Conservation (phyloP, 30 jellyfish, hydroid and myxozoan genomes). For the Aurelia aurita region DNA sequence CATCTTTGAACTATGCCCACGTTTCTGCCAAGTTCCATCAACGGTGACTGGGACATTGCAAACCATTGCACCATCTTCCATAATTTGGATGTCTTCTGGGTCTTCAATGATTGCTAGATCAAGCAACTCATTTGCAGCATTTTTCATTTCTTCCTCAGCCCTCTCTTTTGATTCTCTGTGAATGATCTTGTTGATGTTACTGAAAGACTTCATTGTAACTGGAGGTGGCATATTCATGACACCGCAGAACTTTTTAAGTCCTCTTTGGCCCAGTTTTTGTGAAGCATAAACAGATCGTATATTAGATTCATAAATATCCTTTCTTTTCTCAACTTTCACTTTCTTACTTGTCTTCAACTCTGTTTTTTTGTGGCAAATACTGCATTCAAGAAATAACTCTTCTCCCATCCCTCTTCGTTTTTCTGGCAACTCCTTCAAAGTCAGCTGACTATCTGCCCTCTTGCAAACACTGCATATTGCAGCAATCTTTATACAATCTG, state of each 20-base stretch:
- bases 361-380: too few relatives aligned
- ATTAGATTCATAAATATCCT: too few relatives aligned
- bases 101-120: not conserved
- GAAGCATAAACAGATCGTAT: not conserved
- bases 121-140: not conserved
- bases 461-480: too few relatives aligned
- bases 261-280: not conserved
- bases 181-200: not conserved
- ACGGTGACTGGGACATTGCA: constrained; percentile 29
- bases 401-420: too few relatives aligned
- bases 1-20: constrained; percentile 48
- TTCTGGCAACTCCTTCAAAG: too few relatives aligned
- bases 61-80: constrained; percentile 6
- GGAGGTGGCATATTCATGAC: constrained; percentile 4
- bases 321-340: too few relatives aligned
- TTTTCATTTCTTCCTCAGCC: not conserved
- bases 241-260: not conserved
- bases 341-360: too few relatives aligned
- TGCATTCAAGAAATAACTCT: too few relatives aligned
- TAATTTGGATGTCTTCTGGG: not conserved
- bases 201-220: not conserved
- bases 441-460: too few relatives aligned
- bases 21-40: constrained; percentile 64
- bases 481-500: too few relatives aligned
- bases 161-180: not conserved